Conservation (phyloP, 2,888 invertebrate species). For the Drosophila dives region DNA sequence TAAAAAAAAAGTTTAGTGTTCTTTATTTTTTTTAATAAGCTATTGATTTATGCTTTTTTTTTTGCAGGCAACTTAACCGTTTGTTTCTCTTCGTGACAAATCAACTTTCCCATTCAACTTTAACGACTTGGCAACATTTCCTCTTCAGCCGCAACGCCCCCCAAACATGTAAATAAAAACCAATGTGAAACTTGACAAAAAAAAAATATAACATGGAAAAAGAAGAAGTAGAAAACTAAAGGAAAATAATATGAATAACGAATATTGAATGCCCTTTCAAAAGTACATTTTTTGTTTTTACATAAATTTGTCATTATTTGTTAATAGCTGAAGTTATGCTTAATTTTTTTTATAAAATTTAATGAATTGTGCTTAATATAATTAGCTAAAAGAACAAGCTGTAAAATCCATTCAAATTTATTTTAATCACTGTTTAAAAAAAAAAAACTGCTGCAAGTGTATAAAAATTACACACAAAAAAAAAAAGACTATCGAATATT, state of each 20-base stretch:
- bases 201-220: not conserved
- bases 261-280: conserved; percentile 3
- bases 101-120: conserved; percentile 9
- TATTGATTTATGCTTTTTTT: not conserved
- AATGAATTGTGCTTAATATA: not conserved
- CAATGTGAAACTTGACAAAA: conserved; percentile 19
- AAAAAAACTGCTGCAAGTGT: conserved; percentile 3
- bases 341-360: not conserved
- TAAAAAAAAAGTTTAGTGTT: not conserved
- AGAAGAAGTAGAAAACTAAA: not conserved
- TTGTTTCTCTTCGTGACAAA: not conserved
- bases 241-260: rapidly evolving
- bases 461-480: conserved; percentile 9
- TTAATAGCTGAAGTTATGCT: too few relatives aligned
- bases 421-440: too few relatives aligned
- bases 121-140: conserved; percentile 18
- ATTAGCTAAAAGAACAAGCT: not conserved
- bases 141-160: conserved; percentile 7
- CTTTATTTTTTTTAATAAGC: not conserved
- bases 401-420: not conserved
- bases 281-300: not conserved
- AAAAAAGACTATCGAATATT: conserved; percentile 2
- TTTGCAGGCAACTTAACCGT: not conserved
- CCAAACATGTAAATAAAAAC: conserved; percentile 19
- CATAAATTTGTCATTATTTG: not conserved